These are phyloP conservation scores for Alethe castanea DNA, from an alignment of 2,113 vertebrate genomes.

Conservation along the genomic window DNA sequence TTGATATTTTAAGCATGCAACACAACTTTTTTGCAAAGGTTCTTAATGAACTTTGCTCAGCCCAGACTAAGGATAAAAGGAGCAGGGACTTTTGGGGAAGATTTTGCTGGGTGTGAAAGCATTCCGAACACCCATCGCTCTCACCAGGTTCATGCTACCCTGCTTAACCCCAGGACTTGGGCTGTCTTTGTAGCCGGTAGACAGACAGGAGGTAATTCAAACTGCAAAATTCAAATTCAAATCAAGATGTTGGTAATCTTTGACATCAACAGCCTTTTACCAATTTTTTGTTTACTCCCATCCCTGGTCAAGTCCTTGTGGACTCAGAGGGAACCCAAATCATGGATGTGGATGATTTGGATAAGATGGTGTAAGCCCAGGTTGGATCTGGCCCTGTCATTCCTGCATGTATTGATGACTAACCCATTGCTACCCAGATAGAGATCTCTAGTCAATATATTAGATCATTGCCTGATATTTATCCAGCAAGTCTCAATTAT, in stretches of 20 bases:
- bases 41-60: neutral
- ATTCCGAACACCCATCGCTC: neutral
- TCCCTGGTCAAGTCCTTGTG: neutral
- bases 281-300: neutral
- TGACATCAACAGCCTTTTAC: neutral
- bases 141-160: neutral
- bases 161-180: neutral
- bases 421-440: neutral
- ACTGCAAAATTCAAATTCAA: too few species aligned
- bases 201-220: neutral
- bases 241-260: neutral
- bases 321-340: neutral
- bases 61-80: neutral
- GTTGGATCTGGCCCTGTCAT: neutral
- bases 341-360: neutral
- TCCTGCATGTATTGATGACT: constrained; percentile 39
- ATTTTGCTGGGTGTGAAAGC: neutral
- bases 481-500: constrained; percentile 40
- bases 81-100: neutral
- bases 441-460: constrained; percentile 20
- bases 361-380: neutral
- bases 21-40: neutral
- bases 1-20: neutral
- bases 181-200: neutral
- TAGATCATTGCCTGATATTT: constrained; percentile 38